Evolutionary conservation across 2,888 invertebrate genomes (phyloP).

Genomic region (Meandrusa payeni): DNA sequence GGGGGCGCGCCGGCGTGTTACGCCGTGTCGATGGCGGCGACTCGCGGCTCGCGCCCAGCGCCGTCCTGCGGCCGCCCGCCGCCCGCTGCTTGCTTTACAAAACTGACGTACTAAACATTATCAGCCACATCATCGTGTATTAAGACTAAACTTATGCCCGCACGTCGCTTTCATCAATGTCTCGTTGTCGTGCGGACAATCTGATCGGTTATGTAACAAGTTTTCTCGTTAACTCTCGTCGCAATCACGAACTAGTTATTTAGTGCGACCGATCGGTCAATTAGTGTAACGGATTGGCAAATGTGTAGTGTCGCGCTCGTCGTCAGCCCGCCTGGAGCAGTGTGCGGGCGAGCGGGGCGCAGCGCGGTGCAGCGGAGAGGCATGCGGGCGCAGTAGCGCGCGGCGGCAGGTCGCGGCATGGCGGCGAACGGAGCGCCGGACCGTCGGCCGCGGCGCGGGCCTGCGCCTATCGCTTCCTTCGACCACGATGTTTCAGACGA

Average conservation of each 20-base stretch:
- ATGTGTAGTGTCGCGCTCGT: slow-evolving; percentile 19
- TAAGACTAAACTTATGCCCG: neutral
- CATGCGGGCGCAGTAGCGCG: slow-evolving; percentile 28
- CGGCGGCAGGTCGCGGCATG: slow-evolving; percentile 36
- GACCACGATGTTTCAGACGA: slow-evolving; percentile 93
- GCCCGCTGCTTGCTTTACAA: neutral
- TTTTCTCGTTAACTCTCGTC: neutral
- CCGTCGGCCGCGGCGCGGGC: slow-evolving; percentile 90
- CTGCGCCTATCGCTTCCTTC: slow-evolving; percentile 96
- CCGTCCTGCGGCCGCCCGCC: slow-evolving; percentile 20
- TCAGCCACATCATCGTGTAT: neutral
- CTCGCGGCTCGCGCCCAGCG: slow-evolving; percentile 20
- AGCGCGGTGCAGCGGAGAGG: slow-evolving; percentile 12
- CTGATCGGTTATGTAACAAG: slow-evolving; percentile 13
- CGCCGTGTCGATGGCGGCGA: slow-evolving; percentile 25
- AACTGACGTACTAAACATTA: neutral
- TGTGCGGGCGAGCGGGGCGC: slow-evolving; percentile 9
- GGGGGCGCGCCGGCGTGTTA: slow-evolving; percentile 6
- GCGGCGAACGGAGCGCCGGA: slow-evolving; percentile 48
- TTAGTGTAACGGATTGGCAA: slow-evolving; percentile 19
- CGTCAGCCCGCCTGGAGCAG: neutral
- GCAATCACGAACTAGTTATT: slow-evolving; percentile 3
- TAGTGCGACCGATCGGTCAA: slow-evolving; percentile 4
- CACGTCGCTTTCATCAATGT: neutral
- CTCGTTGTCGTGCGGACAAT: neutral